phyloP scores from a whole-genome alignment of 2,113 vertebrate genomes.

The Apteryx owenii region DNA sequence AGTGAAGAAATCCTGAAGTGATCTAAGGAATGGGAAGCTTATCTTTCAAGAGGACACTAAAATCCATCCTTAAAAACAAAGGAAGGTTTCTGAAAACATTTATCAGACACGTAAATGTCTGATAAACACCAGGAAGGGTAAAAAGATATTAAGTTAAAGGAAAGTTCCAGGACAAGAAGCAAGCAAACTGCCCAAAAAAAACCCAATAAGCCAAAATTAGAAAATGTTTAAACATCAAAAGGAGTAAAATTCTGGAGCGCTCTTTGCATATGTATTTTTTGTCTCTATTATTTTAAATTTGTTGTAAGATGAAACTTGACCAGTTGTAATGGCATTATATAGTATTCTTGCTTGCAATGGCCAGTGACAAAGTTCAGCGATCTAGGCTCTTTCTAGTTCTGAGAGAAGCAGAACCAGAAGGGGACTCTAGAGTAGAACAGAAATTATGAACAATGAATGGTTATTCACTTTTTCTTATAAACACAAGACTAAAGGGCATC shows the following conservation, averaged over 20 bases:
- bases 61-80: not conserved
- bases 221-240: not conserved
- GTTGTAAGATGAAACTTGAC: not conserved
- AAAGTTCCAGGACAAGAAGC: not conserved
- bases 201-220: not conserved
- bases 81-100: not conserved
- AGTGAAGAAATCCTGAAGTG: not conserved
- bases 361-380: not conserved
- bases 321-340: not conserved
- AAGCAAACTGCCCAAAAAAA: not conserved
- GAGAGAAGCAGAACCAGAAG: not conserved
- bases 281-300: not conserved
- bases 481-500: not conserved
- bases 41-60: not conserved
- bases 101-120: fast-evolving
- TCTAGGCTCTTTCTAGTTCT: not conserved
- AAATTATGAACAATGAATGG: not conserved
- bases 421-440: not conserved
- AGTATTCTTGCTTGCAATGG: not conserved
- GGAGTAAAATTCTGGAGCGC: not conserved
- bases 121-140: not conserved
- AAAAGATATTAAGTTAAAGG: not conserved
- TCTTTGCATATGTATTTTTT: not conserved
- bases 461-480: not conserved
- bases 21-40: not conserved